Conservation (phyloP, 2,888 invertebrate species). For the Rhamphomyia laevipes region DNA sequence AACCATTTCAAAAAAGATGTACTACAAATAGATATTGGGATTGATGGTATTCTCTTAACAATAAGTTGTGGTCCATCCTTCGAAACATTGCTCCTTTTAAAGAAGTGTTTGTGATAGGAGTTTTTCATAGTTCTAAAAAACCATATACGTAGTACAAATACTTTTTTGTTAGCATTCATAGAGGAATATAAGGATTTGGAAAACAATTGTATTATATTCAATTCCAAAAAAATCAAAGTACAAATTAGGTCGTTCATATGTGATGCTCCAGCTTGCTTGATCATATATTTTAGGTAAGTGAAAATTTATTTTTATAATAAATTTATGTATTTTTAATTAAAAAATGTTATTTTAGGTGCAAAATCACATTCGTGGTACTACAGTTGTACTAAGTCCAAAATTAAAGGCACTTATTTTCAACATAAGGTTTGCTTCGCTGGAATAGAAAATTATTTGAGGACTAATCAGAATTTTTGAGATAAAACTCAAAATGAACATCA, state of each 20-base stretch:
- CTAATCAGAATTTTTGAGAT: conserved; percentile 10
- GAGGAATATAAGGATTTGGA: background rate
- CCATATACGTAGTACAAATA: conserved; percentile 1
- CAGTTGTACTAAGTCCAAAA: conserved; percentile 14
- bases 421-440: background rate
- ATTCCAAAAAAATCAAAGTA: background rate
- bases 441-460: conserved; percentile 9
- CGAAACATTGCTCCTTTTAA: background rate
- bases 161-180: background rate
- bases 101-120: background rate
- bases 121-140: background rate
- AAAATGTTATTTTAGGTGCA: background rate
- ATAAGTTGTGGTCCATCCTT: background rate
- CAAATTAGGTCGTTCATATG: background rate
- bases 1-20: background rate
- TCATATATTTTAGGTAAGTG: background rate
- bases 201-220: background rate
- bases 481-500: conserved; percentile 12
- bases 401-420: conserved; percentile 9
- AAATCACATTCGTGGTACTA: too few species aligned
- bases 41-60: too few species aligned
- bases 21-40: background rate
- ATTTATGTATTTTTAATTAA: background rate
- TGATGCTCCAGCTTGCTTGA: background rate
- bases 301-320: background rate